Evolutionary conservation across 2,113 vertebrate genomes (phyloP).

Genomic region (Aegotheles bennettii): DNA sequence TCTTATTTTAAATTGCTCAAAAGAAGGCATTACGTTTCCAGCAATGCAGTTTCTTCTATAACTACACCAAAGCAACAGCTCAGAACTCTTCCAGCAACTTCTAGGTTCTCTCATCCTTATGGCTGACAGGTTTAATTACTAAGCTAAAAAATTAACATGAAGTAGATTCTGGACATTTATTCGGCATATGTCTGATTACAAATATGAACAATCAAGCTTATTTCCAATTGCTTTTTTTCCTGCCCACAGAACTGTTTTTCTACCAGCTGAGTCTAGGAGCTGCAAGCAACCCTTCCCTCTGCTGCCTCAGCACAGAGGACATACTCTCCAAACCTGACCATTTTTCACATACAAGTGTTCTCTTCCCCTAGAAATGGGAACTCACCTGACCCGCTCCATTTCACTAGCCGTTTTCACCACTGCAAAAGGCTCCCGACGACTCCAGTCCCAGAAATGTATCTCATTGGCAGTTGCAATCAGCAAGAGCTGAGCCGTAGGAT

Average conservation of each 20-base stretch:
- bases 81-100: background rate
- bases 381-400: conserved; percentile 93
- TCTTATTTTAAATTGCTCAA: background rate
- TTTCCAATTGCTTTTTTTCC: background rate
- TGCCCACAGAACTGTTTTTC: background rate
- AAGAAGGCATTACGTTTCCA: background rate
- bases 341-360: background rate
- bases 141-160: background rate
- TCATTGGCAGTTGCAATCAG: conserved; percentile 97
- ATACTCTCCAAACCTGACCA: background rate
- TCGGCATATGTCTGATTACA: background rate
- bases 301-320: background rate
- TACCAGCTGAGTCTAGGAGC: background rate
- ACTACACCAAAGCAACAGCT: background rate
- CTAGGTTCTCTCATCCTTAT: background rate
- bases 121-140: background rate
- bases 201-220: background rate
- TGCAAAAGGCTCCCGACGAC: conserved; percentile 94
- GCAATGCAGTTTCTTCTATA: background rate
- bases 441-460: conserved; percentile 99
- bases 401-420: conserved; percentile 97
- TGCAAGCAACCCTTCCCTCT: background rate
- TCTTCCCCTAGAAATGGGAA: background rate
- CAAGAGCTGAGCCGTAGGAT: conserved; percentile 96
- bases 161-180: background rate